phyloP scores from a whole-genome alignment of 2,888 invertebrate species.

The Muscina levida region DNA sequence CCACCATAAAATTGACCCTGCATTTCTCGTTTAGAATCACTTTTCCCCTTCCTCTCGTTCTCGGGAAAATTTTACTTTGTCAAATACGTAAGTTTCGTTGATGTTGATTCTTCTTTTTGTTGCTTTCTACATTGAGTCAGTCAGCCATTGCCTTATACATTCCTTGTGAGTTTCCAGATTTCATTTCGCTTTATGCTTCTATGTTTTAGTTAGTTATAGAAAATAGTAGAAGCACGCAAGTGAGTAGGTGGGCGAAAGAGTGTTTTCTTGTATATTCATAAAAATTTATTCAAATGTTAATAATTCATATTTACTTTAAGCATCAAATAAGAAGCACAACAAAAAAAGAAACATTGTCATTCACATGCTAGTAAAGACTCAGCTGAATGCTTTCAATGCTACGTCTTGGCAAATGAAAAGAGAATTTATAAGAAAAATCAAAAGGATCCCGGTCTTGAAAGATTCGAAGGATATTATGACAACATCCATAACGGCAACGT shows the following conservation, averaged over 20 bases:
- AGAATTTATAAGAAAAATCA: not conserved
- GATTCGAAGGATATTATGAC: not conserved
- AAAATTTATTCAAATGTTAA: conserved; percentile 72
- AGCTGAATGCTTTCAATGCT: not conserved
- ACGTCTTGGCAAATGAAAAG: not conserved
- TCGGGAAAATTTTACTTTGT: too few species aligned
- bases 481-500: not conserved
- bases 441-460: not conserved
- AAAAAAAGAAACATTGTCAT: conserved; percentile 2
- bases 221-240: too few species aligned
- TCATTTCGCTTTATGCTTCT: conserved; percentile 9
- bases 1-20: not conserved
- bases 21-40: not conserved
- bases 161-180: not conserved
- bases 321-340: too few species aligned
- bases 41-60: not conserved
- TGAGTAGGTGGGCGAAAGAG: not conserved
- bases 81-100: too few species aligned
- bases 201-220: conserved; percentile 21
- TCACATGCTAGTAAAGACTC: not conserved
- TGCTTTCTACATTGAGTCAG: too few species aligned
- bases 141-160: too few species aligned
- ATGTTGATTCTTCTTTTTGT: too few species aligned
- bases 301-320: conserved; percentile 66
- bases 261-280: conserved; percentile 31